Percentiles rank a stretch among this genome's conserved stretches.
Evolutionary conservation across 2,113 vertebrate species (phyloP).

Genomic region (Antechinus flavipes): DNA sequence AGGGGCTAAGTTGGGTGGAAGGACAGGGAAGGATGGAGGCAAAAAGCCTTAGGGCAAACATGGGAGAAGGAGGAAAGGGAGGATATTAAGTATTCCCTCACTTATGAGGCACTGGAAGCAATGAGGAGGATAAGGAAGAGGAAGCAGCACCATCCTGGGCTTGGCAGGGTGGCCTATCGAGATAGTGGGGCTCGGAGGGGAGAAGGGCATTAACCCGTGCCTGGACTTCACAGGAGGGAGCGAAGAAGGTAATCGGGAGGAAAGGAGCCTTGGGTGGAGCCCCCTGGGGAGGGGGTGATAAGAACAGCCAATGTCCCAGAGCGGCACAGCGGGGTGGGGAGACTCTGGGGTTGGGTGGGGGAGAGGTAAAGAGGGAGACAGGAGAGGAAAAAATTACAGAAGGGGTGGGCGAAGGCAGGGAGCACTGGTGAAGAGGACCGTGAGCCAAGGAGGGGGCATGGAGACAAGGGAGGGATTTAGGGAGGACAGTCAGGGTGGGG

Average conservation of each 20-base stretch:
- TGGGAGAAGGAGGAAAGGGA: not conserved
- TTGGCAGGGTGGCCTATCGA: not conserved
- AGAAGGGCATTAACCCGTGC: not conserved
- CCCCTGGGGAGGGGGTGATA: not conserved
- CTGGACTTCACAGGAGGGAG: not conserved
- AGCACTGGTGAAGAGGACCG: not conserved
- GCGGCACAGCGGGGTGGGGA: not conserved
- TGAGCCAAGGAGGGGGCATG: too few relatives aligned
- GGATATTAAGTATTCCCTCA: not conserved
- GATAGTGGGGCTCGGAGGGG: too few relatives aligned
- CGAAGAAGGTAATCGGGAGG: accelerated
- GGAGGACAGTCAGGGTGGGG: too few relatives aligned
- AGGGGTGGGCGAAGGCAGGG: too few relatives aligned
- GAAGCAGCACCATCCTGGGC: not conserved
- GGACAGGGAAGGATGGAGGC: not conserved
- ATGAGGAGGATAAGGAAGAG: not conserved
- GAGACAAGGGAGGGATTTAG: not conserved
- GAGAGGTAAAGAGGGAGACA: not conserved
- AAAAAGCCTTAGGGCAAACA: not conserved
- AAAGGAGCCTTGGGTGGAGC: not conserved
- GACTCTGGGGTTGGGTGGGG: not conserved
- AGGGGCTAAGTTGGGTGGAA: too few relatives aligned
- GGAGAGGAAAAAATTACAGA: not conserved
- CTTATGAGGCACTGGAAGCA: not conserved
- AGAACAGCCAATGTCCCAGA: not conserved